Evolutionary conservation across 2,113 vertebrate genomes (phyloP).

Genomic region (Condylura cristata): DNA sequence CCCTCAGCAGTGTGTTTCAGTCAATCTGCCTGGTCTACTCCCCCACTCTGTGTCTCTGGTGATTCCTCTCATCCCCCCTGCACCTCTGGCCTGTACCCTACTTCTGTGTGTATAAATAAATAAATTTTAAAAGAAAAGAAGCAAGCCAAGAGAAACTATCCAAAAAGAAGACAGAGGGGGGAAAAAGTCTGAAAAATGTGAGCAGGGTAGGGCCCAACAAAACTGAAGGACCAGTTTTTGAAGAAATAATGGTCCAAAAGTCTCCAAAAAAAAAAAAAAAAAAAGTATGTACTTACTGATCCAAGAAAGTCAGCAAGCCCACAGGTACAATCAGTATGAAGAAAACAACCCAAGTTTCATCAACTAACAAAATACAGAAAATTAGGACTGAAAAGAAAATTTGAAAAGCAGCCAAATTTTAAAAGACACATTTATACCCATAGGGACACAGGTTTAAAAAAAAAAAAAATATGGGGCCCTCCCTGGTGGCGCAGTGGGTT

Average conservation of each 20-base stretch:
- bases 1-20: too few relatives aligned
- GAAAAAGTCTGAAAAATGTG: background rate
- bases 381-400: background rate
- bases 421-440: background rate
- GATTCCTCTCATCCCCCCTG: too few relatives aligned
- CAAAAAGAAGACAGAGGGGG: background rate
- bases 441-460: too few relatives aligned
- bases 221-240: background rate
- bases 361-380: background rate
- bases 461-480: too few relatives aligned
- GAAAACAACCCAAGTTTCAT: background rate
- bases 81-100: too few relatives aligned
- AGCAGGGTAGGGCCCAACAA: background rate
- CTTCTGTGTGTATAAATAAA: too few relatives aligned
- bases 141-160: background rate
- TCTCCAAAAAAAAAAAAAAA: too few relatives aligned
- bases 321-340: background rate
- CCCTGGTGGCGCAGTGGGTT: too few relatives aligned
- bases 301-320: background rate
- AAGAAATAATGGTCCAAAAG: background rate
- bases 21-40: too few relatives aligned
- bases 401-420: background rate
- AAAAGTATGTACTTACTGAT: too few relatives aligned
- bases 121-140: too few relatives aligned
- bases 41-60: too few relatives aligned